These are phyloP conservation scores for Rhyacichthys aspro DNA, from an alignment of 2,797 vertebrate species.

Conservation along the genomic window DNA sequence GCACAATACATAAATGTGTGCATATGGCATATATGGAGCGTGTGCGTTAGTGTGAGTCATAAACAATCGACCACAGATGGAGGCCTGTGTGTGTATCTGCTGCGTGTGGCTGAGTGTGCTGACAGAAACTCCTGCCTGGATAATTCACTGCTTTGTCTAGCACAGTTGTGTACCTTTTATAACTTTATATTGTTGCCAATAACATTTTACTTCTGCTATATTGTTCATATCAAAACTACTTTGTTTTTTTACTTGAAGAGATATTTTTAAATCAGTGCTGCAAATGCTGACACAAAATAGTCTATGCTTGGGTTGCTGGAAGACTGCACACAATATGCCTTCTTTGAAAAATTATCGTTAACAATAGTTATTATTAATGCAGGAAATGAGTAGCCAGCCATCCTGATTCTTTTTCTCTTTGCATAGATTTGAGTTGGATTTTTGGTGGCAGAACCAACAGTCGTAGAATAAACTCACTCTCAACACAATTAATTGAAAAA, in stretches of 20 bases:
- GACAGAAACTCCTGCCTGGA: constrained; percentile 4
- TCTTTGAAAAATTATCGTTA: too few species aligned
- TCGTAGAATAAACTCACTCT: too few species aligned
- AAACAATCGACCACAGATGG: constrained; percentile 20
- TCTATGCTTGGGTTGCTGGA: background rate
- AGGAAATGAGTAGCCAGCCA: too few species aligned
- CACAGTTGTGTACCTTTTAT: constrained; percentile 9
- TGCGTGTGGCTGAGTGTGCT: constrained; percentile 12
- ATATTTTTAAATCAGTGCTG: constrained; percentile 7
- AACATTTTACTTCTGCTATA: constrained; percentile 8
- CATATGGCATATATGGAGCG: constrained; percentile 19
- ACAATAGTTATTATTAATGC: too few species aligned
- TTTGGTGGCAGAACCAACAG: too few species aligned
- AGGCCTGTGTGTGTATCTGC: constrained; percentile 6
- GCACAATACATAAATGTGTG: constrained; percentile 8
- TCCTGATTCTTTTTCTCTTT: too few species aligned
- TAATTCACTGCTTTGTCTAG: constrained; percentile 10
- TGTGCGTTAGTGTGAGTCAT: background rate
- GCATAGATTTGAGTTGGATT: too few species aligned
- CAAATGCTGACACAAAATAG: background rate
- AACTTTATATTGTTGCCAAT: background rate
- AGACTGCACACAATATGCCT: background rate
- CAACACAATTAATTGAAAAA: too few species aligned
- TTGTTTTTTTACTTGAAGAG: background rate
- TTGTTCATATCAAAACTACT: constrained; percentile 6